Conservation (phyloP, 1,140 invertebrate genomes). For the Pachypsylla venusta region DNA sequence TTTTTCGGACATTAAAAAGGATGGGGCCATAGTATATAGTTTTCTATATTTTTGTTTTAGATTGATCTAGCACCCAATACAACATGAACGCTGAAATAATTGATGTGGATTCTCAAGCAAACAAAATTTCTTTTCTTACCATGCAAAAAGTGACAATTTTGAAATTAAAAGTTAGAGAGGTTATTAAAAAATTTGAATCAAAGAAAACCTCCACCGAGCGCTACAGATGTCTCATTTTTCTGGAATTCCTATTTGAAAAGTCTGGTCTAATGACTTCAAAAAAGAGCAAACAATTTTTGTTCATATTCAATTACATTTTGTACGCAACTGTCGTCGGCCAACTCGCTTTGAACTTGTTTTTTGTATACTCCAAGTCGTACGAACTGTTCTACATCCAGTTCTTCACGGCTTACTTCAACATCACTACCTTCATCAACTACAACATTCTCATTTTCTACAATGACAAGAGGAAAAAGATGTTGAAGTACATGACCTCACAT, state of each 20-base stretch:
- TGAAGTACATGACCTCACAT: background rate
- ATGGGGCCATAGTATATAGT: too few species aligned
- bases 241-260: background rate
- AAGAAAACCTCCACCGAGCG: background rate
- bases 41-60: too few species aligned
- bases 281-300: background rate
- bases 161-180: too few species aligned
- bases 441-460: background rate
- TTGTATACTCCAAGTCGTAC: background rate
- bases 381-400: constrained; percentile 4
- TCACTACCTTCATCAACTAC: constrained; percentile 6
- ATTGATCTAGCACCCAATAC: too few species aligned
- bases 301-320: background rate
- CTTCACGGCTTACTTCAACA: constrained; percentile 2
- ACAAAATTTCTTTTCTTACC: too few species aligned
- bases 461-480: background rate
- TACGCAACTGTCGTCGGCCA: background rate
- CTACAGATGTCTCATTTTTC: constrained; percentile 3
- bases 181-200: too few species aligned
- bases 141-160: too few species aligned
- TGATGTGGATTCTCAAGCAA: too few species aligned
- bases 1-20: too few species aligned
- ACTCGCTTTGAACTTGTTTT: background rate
- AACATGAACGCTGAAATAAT: too few species aligned
- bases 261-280: background rate